phyloP scores from a whole-genome alignment of 1,140 invertebrate genomes.

The Meloidogyne floridensis region DNA sequence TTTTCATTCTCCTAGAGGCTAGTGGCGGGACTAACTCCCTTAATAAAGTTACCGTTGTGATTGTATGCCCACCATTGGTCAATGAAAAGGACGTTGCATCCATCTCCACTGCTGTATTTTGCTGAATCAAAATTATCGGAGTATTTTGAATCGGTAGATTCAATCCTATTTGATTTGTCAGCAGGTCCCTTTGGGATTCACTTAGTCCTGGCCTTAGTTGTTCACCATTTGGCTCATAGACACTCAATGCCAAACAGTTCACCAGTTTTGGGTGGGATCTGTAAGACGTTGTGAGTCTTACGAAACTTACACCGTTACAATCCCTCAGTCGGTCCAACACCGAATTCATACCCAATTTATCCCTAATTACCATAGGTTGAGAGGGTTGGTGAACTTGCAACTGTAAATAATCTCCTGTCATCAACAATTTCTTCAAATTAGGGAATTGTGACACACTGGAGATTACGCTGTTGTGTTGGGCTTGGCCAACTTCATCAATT shows the following conservation, averaged over 20 bases:
- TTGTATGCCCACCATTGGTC: background rate
- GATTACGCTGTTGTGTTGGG: background rate
- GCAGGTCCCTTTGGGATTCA: background rate
- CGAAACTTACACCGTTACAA: background rate
- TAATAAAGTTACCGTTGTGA: background rate
- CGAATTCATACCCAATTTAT: background rate
- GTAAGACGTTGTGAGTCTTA: background rate
- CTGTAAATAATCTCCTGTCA: background rate
- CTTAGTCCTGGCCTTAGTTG: background rate
- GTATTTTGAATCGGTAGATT: background rate
- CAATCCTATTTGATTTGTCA: background rate
- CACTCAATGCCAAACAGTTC: background rate
- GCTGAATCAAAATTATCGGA: background rate
- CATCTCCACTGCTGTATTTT: background rate
- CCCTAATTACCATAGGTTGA: background rate
- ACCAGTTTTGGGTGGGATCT: background rate
- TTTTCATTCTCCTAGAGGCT: background rate
- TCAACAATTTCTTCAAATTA: background rate
- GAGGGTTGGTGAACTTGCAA: background rate
- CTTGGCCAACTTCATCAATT: slow-evolving; percentile 7
- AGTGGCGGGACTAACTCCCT: background rate
- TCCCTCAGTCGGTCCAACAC: background rate
- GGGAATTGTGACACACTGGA: background rate
- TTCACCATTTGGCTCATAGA: background rate
- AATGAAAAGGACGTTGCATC: background rate